phyloP scores from a whole-genome alignment of 2,113 vertebrate species.

The Mola mola region DNA sequence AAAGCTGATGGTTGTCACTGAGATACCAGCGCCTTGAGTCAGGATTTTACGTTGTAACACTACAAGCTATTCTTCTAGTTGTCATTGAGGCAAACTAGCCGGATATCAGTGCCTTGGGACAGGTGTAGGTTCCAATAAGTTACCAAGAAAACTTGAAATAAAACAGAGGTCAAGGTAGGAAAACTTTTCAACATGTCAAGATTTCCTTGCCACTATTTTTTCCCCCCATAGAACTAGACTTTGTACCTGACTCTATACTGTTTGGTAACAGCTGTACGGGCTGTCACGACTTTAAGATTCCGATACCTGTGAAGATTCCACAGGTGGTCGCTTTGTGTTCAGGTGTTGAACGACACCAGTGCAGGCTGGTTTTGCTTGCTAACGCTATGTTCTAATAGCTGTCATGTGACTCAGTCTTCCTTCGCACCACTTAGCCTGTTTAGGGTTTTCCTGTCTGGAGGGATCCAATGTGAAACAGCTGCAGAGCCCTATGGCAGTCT shows the following conservation, averaged over 20 bases:
- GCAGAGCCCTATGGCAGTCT: conserved; percentile 2
- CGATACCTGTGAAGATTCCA: conserved; percentile 19
- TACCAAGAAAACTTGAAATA: not conserved
- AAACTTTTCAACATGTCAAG: no score
- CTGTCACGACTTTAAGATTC: not conserved
- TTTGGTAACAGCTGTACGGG: conserved; percentile 2
- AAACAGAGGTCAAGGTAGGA: not conserved
- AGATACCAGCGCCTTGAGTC: not conserved
- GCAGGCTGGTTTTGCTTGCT: not conserved
- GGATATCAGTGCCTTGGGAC: not conserved
- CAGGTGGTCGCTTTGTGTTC: conserved; percentile 9
- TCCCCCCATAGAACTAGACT: conserved; percentile 13
- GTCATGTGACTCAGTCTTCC: conserved; percentile 55
- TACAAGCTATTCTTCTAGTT: not conserved
- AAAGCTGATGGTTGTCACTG: not conserved
- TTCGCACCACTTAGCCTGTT: conserved; percentile 11
- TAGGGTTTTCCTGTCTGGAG: conserved; percentile 29
- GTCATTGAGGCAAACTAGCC: conserved; percentile 13
- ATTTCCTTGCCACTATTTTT: no score
- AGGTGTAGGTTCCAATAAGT: not conserved
- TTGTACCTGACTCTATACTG: conserved; percentile 28
- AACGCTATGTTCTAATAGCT: conserved; percentile 27
- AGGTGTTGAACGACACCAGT: not conserved
- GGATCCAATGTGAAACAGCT: no score
- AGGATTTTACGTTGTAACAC: not conserved